Evolutionary conservation across 2,113 vertebrate species (phyloP), one percentile per base, ranked within the genome.

Genomic region (Alouatta palliata): DNA sequence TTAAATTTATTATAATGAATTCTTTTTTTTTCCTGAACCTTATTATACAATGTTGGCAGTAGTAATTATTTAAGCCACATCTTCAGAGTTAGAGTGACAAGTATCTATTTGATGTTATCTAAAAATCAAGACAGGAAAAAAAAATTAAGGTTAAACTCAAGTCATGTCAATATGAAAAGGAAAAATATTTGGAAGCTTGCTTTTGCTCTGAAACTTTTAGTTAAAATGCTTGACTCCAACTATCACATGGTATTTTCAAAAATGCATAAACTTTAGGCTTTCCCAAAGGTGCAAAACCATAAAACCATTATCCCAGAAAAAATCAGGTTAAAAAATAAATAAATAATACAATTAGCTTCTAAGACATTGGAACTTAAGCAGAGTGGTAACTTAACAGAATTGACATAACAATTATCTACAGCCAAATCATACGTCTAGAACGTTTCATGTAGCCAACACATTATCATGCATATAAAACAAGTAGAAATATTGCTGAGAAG

Each of bases 121-220:
- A 82, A 91, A 88, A 97, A 87, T 93, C 88, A 93, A 87, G 52
- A 19, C 16, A 52, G 12, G 2, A 45, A 76, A 61, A 87, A 87
- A 86, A 19, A 75, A 0, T 17, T 35, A 75, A 30, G 70, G 5
- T 0, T 76, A 91, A 54, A 56, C 49, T 88, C 8, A 90, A 96
- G 43, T 19, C 2, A 56, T 47, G 3, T 93, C 54, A 96, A 73
- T 7, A 37, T 70, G 2, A 14, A 90, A 52, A 70, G 12, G 27
- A 8, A 68, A 87, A 82, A 17, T 9, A 35, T 6, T 27, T 0
- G 8, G 54, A 56, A 82, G 1, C 0, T 1, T 66, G 30, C 71
- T 25, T 47, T 70, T 30, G 23, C 30, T 94, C 5, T 95, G 77
- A 56, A 9, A 70, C 75, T 45, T 87, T n/a, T 23, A 40, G 21